These are phyloP conservation scores for Anhinga anhinga DNA, from an alignment of 2,113 vertebrate species.

Conservation along the genomic window DNA sequence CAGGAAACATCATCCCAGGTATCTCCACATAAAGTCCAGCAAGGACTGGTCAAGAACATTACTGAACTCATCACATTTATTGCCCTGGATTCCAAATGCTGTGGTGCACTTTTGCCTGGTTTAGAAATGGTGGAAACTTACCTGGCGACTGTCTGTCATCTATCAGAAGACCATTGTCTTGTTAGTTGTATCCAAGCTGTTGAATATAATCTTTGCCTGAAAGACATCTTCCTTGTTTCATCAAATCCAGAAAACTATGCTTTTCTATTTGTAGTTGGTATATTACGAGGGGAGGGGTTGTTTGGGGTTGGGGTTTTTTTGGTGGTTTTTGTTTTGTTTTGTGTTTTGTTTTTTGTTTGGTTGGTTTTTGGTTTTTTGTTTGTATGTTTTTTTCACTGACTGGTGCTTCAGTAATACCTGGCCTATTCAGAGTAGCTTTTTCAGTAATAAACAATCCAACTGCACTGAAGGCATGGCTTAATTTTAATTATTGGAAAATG, in stretches of 20 bases:
- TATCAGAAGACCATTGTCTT: not conserved
- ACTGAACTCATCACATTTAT: not conserved
- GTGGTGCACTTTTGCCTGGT: not conserved
- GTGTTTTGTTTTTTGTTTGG: no score
- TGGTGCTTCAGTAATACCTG: not conserved
- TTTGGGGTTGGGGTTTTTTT: no score
- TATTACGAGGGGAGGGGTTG: not conserved
- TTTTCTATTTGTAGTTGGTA: not conserved
- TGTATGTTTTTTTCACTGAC: not conserved
- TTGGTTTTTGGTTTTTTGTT: no score
- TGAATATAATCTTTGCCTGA: not conserved
- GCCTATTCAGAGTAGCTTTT: not conserved
- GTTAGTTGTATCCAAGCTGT: not conserved
- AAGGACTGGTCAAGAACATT: not conserved
- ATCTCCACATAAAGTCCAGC: not conserved
- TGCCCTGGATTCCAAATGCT: not conserved
- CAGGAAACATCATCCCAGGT: not conserved
- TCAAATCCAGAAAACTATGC: not conserved
- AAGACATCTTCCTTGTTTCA: not conserved
- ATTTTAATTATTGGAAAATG: not conserved
- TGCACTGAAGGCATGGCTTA: not conserved
- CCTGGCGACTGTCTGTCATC: not conserved
- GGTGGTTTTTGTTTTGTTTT: no score
- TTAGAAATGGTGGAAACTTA: not conserved
- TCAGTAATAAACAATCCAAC: not conserved